Conservation (phyloP, 2,797 vertebrate genomes). For the Phrynocephalus guinanensis region DNA sequence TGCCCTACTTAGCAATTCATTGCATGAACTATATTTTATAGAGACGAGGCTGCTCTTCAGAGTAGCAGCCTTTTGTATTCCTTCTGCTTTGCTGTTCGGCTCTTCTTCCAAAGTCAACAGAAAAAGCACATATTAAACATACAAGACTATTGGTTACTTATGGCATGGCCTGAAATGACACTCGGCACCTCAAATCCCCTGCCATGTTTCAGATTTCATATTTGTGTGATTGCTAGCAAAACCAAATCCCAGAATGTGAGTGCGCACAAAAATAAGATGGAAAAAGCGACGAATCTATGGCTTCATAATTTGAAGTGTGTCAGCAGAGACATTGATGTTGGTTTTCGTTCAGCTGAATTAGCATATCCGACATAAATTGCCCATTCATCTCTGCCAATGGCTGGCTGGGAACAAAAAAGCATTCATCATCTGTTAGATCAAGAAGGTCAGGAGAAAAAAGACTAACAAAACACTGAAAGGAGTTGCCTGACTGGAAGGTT, state of each 20-base stretch:
- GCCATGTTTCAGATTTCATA: neutral
- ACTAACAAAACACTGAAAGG: neutral
- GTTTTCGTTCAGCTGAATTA: conserved; percentile 27
- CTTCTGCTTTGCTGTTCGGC: neutral
- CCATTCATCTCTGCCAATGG: conserved; percentile 20
- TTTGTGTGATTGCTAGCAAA: conserved; percentile 8
- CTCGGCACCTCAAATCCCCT: neutral
- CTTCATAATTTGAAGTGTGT: neutral
- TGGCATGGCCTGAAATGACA: neutral
- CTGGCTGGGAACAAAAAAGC: conserved; percentile 9
- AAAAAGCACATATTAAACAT: neutral
- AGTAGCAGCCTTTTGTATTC: neutral
- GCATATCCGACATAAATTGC: conserved; percentile 2
- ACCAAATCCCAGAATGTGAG: neutral
- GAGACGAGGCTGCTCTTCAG: neutral
- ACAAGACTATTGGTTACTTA: too few relatives aligned
- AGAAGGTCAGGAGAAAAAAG: conserved; percentile 16
- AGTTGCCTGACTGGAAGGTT: conserved; percentile 15
- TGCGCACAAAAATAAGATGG: neutral
- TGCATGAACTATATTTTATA: neutral
- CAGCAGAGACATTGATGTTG: neutral
- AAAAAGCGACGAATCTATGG: conserved; percentile 1
- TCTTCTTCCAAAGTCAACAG: neutral
- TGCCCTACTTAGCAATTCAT: neutral
- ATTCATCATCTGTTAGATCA: neutral